phyloP scores from a whole-genome alignment of 2,797 vertebrate species.

The Pantherophis alleghaniensis region DNA sequence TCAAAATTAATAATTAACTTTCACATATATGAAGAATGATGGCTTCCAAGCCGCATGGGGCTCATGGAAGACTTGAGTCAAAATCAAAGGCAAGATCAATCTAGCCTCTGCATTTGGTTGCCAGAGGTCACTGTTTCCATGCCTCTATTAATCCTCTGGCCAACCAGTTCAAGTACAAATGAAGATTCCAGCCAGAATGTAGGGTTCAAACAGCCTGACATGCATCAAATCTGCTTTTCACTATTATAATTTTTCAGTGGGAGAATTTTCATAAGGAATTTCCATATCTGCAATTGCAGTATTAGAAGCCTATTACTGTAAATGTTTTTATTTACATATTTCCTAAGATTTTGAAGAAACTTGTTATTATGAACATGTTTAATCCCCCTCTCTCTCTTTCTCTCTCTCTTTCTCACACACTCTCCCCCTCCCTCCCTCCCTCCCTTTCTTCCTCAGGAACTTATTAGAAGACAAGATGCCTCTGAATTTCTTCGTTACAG shows the following conservation, averaged over 20 bases:
- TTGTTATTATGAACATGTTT: neutral
- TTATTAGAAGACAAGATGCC: constrained; percentile 59
- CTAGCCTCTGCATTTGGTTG: neutral
- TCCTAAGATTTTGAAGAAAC: neutral
- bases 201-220: neutral
- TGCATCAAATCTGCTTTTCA: neutral
- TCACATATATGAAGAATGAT: neutral
- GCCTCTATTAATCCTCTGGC: neutral
- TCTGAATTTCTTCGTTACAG: constrained; percentile 63
- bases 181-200: neutral
- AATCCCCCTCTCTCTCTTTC: neutral
- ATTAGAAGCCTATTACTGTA: neutral
- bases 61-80: neutral
- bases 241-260: neutral
- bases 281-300: neutral
- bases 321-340: neutral
- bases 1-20: neutral
- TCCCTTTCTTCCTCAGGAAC: constrained; percentile 61
- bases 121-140: too few relatives aligned
- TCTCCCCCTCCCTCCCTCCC: neutral
- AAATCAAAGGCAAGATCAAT: neutral
- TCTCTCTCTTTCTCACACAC: too few relatives aligned
- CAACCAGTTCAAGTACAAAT: neutral
- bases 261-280: neutral
- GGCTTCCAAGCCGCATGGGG: neutral